Evolutionary conservation across 2,888 invertebrate genomes (phyloP).

Genomic region (Eumerus sabulonum): DNA sequence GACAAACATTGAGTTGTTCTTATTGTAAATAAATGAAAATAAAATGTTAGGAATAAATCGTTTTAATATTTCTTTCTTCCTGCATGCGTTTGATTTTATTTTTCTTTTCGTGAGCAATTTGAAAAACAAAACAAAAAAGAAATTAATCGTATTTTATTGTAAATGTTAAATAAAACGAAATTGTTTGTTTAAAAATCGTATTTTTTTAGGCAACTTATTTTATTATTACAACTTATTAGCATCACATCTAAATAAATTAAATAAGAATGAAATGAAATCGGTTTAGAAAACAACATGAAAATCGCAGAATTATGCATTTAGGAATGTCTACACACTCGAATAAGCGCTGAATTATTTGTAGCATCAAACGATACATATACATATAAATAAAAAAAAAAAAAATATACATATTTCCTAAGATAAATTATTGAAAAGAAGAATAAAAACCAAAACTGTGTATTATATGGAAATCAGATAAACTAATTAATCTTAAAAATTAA

Average conservation of each 20-base stretch:
- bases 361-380: slow-evolving; percentile 60
- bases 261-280: slow-evolving; percentile 35
- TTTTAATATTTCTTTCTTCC: slow-evolving; percentile 63
- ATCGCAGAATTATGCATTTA: slow-evolving; percentile 68
- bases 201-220: slow-evolving; percentile 69
- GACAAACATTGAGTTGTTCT: slow-evolving; percentile 40
- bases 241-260: slow-evolving; percentile 74
- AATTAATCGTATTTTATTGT: slow-evolving; percentile 48
- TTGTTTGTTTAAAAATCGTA: slow-evolving; percentile 48
- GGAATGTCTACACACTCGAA: slow-evolving; percentile 34
- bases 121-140: slow-evolving; percentile 4
- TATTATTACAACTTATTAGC: slow-evolving; percentile 70
- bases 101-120: slow-evolving; percentile 32
- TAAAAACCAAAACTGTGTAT: too few relatives aligned
- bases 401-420: slow-evolving; percentile 56
- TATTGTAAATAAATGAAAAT: slow-evolving; percentile 70
- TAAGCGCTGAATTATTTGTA: slow-evolving; percentile 59
- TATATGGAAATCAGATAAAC: slow-evolving; percentile 22
- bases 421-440: too few relatives aligned
- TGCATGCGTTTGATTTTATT: slow-evolving; percentile 12
- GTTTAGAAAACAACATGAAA: slow-evolving; percentile 51
- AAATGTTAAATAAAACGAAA: slow-evolving; percentile 51
- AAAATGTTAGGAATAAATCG: slow-evolving; percentile 69
- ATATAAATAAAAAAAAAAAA: too few relatives aligned
- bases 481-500: slow-evolving; percentile 71